Conservation (phyloP, 2,888 invertebrate species). For the Euclidia mi region DNA sequence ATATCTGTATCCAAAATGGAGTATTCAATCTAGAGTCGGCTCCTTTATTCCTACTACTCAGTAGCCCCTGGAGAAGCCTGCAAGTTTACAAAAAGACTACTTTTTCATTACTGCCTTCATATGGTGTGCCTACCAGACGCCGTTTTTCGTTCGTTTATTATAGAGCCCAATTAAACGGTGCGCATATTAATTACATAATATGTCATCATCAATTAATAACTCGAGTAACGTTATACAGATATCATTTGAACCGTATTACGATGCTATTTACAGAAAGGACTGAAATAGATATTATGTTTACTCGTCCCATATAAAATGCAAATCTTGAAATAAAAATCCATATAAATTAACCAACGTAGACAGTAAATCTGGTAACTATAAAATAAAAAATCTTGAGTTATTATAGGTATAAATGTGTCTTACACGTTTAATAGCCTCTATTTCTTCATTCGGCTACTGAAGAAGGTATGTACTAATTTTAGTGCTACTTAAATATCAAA, state of each 20-base stretch:
- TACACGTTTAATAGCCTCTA: constrained; percentile 74
- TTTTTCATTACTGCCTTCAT: too few species aligned
- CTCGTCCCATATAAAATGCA: constrained; percentile 71
- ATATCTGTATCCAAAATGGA: too few species aligned
- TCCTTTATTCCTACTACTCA: too few species aligned
- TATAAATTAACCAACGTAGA: constrained; percentile 70
- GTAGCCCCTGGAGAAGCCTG: too few species aligned
- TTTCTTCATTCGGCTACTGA: constrained; percentile 82
- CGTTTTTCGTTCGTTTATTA: too few species aligned
- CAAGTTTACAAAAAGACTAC: too few species aligned
- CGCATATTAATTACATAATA: constrained; percentile 5
- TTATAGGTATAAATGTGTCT: constrained; percentile 78
- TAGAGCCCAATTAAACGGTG: too few species aligned
- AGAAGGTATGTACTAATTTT: constrained; percentile 66
- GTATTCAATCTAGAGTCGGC: too few species aligned
- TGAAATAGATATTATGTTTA: constrained; percentile 34
- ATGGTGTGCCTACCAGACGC: too few species aligned
- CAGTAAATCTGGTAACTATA: constrained; percentile 78
- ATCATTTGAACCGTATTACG: not conserved
- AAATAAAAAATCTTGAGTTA: constrained; percentile 79
- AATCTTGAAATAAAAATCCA: constrained; percentile 67
- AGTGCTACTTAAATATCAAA: constrained; percentile 54
- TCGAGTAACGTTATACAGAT: constrained; percentile 8
- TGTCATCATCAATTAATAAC: constrained; percentile 19
- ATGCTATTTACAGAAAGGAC: not conserved